Evolutionary conservation across 2,113 vertebrate species (phyloP).

Genomic region (Polypterus bichir): DNA sequence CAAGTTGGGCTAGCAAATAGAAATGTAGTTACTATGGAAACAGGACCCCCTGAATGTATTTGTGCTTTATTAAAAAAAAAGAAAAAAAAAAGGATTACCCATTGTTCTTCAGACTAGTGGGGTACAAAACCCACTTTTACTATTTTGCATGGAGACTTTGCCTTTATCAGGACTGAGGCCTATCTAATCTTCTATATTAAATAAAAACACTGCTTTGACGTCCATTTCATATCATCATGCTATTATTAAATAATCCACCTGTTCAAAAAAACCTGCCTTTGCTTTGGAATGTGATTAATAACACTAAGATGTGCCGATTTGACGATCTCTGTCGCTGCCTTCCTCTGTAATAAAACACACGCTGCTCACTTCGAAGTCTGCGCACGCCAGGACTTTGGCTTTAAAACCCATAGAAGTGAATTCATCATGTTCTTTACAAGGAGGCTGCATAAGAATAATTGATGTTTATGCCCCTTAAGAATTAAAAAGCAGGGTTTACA

Average conservation of each 20-base stretch:
- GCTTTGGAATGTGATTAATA: neutral
- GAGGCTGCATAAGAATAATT: no score
- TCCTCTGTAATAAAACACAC: no score
- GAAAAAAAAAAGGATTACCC: conserved; percentile 3
- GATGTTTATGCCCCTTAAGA: no score
- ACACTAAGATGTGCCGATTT: neutral
- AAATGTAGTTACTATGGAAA: conserved; percentile 53
- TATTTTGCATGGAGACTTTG: neutral
- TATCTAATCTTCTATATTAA: neutral
- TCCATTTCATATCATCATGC: no score
- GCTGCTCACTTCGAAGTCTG: no score
- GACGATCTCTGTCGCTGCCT: no score
- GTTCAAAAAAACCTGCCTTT: neutral
- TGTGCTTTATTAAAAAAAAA: conserved; percentile 40
- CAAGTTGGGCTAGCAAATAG: no score
- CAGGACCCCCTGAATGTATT: conserved; percentile 34
- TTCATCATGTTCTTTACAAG: no score
- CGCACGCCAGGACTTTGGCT: no score
- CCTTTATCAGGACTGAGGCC: conserved; percentile 1
- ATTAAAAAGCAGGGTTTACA: no score
- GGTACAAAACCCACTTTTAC: neutral
- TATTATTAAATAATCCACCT: neutral
- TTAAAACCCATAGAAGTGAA: no score
- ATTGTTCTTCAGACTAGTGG: conserved; percentile 5
- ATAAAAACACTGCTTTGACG: no score